These are phyloP conservation scores for Rattus norvegicus DNA, from an alignment of 2,113 vertebrate species.

Conservation along the genomic window DNA sequence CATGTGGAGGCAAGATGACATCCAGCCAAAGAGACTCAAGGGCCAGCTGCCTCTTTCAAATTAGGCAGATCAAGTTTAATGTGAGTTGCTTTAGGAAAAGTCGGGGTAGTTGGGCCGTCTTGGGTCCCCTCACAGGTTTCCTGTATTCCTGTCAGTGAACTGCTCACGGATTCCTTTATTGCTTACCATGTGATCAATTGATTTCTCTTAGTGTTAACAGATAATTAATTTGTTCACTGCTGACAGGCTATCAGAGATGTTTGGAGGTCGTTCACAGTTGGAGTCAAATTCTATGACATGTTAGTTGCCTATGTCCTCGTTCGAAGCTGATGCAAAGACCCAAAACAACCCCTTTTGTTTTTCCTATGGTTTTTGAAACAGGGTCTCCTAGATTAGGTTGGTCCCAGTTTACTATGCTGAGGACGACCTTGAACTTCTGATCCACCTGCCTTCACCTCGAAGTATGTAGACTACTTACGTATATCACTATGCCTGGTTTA, in stretches of 20 bases:
- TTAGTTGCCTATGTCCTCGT: background rate
- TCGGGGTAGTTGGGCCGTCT: background rate
- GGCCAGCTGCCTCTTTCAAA: background rate
- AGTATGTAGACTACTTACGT: background rate
- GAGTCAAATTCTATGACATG: background rate
- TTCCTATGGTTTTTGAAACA: background rate
- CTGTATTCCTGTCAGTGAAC: background rate
- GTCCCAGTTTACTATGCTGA: background rate
- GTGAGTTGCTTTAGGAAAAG: background rate
- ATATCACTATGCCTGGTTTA: no score
- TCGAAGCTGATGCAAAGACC: background rate
- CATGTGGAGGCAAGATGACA: background rate
- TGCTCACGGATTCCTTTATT: background rate
- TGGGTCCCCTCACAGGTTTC: background rate
- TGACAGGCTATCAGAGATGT: conserved; percentile 1
- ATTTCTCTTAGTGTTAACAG: conserved; percentile 53
- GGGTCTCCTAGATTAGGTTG: background rate
- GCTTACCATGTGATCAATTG: background rate
- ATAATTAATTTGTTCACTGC: conserved; percentile 40
- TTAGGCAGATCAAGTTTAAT: background rate
- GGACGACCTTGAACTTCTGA: background rate
- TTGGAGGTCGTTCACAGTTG: background rate
- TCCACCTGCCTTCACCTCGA: background rate
- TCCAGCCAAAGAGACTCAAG: background rate
- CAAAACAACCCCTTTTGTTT: background rate